Conservation (phyloP, 1,140 invertebrate genomes). For the Temnothorax nylanderi region DNA sequence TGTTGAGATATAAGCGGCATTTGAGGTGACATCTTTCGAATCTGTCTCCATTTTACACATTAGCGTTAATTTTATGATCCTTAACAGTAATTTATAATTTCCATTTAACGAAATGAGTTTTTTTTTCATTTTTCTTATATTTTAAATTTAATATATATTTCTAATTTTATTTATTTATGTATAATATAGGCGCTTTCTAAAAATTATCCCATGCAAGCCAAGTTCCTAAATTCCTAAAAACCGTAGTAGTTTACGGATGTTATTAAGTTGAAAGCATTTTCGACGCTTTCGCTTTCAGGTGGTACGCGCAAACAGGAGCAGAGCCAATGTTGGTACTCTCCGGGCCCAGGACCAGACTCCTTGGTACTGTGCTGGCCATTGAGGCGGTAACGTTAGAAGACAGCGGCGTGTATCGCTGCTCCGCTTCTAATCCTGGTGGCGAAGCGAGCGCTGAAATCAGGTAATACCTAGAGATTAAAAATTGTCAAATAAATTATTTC, state of each 20-base stretch:
- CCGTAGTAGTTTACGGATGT: background rate
- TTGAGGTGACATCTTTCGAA: background rate
- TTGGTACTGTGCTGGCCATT: conserved; percentile 90
- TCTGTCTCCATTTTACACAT: background rate
- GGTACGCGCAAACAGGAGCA: conserved; percentile 89
- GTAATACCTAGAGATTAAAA: conserved; percentile 65
- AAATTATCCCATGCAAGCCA: background rate
- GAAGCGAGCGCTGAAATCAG: conserved; percentile 89
- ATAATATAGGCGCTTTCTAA: background rate
- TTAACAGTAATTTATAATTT: background rate
- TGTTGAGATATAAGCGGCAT: background rate
- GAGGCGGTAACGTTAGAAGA: conserved; percentile 91
- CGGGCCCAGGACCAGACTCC: conserved; percentile 88
- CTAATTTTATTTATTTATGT: background rate
- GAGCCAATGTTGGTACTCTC: conserved; percentile 88
- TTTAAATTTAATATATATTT: background rate
- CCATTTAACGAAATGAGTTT: background rate
- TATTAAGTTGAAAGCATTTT: conserved; percentile 34
- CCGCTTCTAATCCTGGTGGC: conserved; percentile 89
- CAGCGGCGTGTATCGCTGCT: conserved; percentile 90
- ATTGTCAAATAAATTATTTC: background rate
- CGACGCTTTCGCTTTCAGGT: conserved; percentile 84
- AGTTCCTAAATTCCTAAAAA: background rate
- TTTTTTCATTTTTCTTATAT: background rate
- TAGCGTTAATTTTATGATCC: background rate